Percentiles rank a stretch among this genome's conserved stretches.
phyloP scores from a whole-genome alignment of 2,888 invertebrate genomes.

The Lasius platythorax region DNA sequence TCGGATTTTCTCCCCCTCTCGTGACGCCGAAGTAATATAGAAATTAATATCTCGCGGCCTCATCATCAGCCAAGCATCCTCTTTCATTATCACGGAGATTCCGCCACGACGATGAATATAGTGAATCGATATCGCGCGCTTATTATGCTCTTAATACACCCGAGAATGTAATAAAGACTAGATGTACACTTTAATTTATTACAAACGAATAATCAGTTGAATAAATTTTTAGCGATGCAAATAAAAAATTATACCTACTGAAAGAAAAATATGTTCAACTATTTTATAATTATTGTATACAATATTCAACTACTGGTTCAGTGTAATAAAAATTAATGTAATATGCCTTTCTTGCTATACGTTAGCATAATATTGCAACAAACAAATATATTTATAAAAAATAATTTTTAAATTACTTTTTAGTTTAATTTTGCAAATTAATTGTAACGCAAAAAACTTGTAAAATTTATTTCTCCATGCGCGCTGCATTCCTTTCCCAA shows the following conservation, averaged over 20 bases:
- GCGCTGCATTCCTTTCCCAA: not conserved
- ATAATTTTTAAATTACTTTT: not conserved
- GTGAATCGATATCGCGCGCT: conserved; percentile 47
- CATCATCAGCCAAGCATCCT: conserved; percentile 41
- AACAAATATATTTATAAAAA: not conserved
- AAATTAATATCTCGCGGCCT: conserved; percentile 46
- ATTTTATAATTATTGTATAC: not conserved
- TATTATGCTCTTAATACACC: not conserved
- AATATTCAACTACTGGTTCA: not conserved
- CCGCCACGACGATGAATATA: conserved; percentile 10
- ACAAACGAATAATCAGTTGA: not conserved
- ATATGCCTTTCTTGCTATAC: not conserved
- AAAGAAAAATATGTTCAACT: not conserved
- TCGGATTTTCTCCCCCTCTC: not conserved
- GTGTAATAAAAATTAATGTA: not conserved
- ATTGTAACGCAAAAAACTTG: not conserved
- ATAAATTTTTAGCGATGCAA: not conserved
- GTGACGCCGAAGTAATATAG: conserved; percentile 16
- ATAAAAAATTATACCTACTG: not conserved
- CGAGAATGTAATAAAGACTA: not conserved
- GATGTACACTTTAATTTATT: not conserved
- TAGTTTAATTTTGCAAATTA: not conserved
- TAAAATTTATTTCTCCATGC: not conserved
- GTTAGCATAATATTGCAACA: not conserved
- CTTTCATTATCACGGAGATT: conserved; percentile 48